phyloP scores from a whole-genome alignment of 2,797 vertebrate genomes.

The Gephyroberyx darwinii region DNA sequence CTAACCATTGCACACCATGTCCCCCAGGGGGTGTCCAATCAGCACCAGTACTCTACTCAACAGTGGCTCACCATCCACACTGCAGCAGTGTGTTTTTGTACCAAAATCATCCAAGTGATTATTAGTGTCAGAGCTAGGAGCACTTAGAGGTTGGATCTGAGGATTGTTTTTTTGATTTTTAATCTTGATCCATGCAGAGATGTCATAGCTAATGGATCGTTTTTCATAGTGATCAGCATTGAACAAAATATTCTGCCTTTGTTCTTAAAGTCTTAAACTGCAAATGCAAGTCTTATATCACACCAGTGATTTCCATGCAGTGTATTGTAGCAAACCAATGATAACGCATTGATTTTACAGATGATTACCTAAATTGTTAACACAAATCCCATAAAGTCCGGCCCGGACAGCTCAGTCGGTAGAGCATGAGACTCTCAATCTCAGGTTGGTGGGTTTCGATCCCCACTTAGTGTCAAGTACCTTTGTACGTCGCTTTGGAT shows the following conservation, averaged over 20 bases:
- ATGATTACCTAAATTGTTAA: neutral
- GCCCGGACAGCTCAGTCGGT: no score
- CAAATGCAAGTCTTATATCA: no score
- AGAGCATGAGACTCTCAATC: no score
- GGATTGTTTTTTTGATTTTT: neutral
- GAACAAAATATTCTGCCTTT: no score
- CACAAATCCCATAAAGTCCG: neutral
- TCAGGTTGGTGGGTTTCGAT: no score
- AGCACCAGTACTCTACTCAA: slow-evolving; percentile 32
- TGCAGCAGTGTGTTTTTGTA: neutral
- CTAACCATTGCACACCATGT: slow-evolving; percentile 46
- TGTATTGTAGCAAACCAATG: neutral
- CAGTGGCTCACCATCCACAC: slow-evolving; percentile 23
- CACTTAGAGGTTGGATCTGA: neutral
- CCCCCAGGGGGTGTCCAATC: slow-evolving; percentile 47
- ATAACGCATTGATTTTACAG: neutral
- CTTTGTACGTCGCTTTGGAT: no score
- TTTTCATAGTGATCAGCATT: no score
- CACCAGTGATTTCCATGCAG: no score
- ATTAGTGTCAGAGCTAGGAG: neutral
- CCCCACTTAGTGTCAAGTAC: no score
- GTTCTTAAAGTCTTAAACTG: no score
- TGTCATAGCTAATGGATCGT: no score
- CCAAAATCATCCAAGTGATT: neutral
- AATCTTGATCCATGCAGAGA: no score